phyloP scores from a whole-genome alignment of 2,113 vertebrate species.

The Aegithalos caudatus region DNA sequence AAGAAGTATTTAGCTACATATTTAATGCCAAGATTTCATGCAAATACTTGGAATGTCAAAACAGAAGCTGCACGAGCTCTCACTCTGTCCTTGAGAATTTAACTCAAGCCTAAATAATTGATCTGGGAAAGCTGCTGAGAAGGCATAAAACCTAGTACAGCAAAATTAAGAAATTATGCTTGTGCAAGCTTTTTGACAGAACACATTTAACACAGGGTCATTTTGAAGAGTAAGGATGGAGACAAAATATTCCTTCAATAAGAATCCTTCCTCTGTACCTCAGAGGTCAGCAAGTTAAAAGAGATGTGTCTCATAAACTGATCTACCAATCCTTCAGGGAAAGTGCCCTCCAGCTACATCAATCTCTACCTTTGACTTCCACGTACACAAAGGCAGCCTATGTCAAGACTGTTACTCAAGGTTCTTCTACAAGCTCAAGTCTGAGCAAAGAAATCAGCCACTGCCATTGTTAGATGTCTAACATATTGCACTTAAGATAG shows the following conservation, averaged over 20 bases:
- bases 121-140: not conserved
- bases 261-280: not conserved
- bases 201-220: not conserved
- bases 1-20: not conserved
- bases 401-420: not conserved
- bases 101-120: not conserved
- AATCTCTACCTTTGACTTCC: not conserved
- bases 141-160: not conserved
- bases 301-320: not conserved
- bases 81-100: not conserved
- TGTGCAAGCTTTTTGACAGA: not conserved
- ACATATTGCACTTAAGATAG: accelerated
- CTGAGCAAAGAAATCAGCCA: not conserved
- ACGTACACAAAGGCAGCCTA: not conserved
- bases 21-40: not conserved
- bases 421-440: not conserved
- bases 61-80: not conserved
- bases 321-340: not conserved
- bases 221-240: not conserved
- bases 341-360: not conserved
- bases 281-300: not conserved
- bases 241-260: not conserved
- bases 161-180: not conserved
- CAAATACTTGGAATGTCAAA: not conserved
- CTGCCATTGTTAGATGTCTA: not conserved